These are phyloP conservation scores for Coracias cyanogaster DNA, from an alignment of 2,797 vertebrate species.

Conservation along the genomic window DNA sequence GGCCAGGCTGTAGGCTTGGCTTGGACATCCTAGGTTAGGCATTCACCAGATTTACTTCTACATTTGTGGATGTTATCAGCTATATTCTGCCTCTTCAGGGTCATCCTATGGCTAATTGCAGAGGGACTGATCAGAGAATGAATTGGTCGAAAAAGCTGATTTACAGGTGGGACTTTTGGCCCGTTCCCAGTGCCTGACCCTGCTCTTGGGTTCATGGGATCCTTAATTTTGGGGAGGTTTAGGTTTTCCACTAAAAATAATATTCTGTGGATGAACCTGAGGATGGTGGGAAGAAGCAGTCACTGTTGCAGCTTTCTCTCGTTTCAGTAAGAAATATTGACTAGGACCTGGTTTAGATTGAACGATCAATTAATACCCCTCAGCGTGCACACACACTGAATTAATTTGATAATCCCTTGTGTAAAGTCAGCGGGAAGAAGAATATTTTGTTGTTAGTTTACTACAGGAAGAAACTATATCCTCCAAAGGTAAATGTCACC, in stretches of 20 bases:
- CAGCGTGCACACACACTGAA: background rate
- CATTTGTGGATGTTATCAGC: background rate
- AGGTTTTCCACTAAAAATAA: background rate
- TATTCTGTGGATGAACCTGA: background rate
- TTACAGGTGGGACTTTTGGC: background rate
- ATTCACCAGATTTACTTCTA: background rate
- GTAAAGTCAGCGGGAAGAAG: background rate
- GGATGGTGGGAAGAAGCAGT: background rate
- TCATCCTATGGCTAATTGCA: background rate
- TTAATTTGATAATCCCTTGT: constrained; percentile 11
- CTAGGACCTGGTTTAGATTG: background rate
- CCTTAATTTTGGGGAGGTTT: background rate
- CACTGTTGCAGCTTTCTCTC: background rate
- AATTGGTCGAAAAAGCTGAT: background rate
- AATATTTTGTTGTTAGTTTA: background rate
- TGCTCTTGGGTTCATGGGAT: background rate
- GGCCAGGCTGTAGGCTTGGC: background rate
- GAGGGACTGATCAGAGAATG: background rate
- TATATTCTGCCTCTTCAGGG: background rate
- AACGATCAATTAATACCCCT: background rate
- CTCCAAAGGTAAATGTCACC: background rate
- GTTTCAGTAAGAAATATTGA: background rate
- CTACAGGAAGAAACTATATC: background rate
- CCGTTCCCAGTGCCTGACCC: background rate
- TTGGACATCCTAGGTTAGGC: background rate